Conservation (phyloP, 2,888 invertebrate genomes). For the Rhingia rostrata region DNA sequence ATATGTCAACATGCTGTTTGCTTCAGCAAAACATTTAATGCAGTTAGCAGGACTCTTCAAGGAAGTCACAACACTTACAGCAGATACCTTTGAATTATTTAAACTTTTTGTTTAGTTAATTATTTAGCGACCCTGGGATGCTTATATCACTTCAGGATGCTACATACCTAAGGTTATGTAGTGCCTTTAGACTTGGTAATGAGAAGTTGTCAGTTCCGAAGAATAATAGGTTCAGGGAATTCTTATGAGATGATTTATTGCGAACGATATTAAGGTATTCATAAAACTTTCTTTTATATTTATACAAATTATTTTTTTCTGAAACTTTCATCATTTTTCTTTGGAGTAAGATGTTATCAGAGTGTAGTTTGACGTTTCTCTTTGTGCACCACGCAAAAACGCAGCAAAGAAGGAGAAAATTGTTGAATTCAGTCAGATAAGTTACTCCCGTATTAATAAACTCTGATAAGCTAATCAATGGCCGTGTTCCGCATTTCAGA, state of each 20-base stretch:
- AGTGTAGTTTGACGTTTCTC: too few relatives aligned
- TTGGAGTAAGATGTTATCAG: background rate
- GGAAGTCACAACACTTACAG: slow-evolving; percentile 89
- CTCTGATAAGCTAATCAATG: too few relatives aligned
- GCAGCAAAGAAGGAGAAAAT: too few relatives aligned
- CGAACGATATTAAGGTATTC: background rate
- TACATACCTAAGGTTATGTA: slow-evolving; percentile 87
- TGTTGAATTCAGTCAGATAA: too few relatives aligned
- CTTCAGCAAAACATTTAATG: slow-evolving; percentile 87
- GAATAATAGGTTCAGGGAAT: slow-evolving; percentile 86
- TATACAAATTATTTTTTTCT: slow-evolving; percentile 56
- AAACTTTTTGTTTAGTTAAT: slow-evolving; percentile 47
- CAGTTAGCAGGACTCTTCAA: slow-evolving; percentile 86
- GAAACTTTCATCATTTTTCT: slow-evolving; percentile 33
- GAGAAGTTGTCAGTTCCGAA: slow-evolving; percentile 95
- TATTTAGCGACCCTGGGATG: slow-evolving; percentile 13
- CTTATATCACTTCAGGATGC: slow-evolving; percentile 48
- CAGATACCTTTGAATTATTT: slow-evolving; percentile 53
- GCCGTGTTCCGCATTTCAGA: too few relatives aligned
- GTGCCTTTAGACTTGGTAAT: slow-evolving; percentile 87
- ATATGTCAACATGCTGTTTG: slow-evolving; percentile 85
- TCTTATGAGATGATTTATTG: slow-evolving; percentile 5
- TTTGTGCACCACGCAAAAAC: too few relatives aligned
- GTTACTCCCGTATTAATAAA: too few relatives aligned
- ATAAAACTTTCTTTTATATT: slow-evolving; percentile 75